Evolutionary conservation across 2,888 invertebrate species (phyloP).

Genomic region (Slavum lentiscoides): DNA sequence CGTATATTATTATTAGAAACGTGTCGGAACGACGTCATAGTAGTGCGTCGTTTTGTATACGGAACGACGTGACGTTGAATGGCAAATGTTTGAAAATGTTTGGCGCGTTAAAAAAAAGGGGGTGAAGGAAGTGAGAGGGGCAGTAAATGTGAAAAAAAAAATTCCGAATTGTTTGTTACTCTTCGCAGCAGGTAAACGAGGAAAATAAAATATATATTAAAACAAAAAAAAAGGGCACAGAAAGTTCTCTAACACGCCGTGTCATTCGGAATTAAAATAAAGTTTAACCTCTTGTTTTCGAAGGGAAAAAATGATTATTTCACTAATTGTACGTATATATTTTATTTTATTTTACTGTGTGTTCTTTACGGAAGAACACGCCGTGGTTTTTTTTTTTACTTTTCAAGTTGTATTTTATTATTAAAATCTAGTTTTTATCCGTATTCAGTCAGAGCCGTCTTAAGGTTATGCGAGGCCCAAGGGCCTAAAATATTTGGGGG

Average conservation of each 20-base stretch:
- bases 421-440: too few relatives aligned
- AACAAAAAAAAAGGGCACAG: neutral
- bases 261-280: constrained; percentile 47
- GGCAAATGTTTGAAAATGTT: constrained; percentile 18
- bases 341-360: constrained; percentile 53
- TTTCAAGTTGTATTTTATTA: too few relatives aligned
- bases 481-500: too few relatives aligned
- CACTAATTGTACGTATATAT: constrained; percentile 15
- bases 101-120: neutral
- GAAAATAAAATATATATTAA: neutral
- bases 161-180: neutral
- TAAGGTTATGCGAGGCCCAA: too few relatives aligned
- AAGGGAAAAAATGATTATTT: constrained; percentile 29
- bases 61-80: neutral
- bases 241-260: constrained; percentile 12
- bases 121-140: too few relatives aligned
- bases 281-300: constrained; percentile 45
- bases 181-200: neutral
- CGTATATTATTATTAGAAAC: constrained; percentile 34
- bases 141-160: neutral
- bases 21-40: neutral
- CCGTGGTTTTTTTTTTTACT: too few relatives aligned
- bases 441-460: too few relatives aligned
- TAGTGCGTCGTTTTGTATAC: too few relatives aligned
- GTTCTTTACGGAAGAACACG: too few relatives aligned